These are phyloP conservation scores for Volucella inanis DNA, from an alignment of 2,888 invertebrate species.

Conservation along the genomic window DNA sequence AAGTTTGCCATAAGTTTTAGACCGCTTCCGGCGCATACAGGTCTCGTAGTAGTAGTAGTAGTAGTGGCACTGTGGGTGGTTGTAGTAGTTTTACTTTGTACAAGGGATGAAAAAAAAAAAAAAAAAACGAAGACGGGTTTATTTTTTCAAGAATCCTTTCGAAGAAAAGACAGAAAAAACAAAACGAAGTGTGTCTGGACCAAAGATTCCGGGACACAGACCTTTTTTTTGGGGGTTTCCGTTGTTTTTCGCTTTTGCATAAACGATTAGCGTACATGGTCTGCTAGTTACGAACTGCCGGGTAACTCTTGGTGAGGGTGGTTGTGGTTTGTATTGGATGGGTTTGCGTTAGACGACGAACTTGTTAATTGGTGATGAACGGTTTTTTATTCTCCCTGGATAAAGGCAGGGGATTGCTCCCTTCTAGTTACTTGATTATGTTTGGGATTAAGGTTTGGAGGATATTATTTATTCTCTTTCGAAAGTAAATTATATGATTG, in stretches of 20 bases:
- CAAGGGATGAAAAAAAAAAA: constrained; percentile 1
- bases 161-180: constrained; percentile 13
- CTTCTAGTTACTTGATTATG: too few relatives aligned
- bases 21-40: constrained; percentile 54
- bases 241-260: constrained; percentile 59
- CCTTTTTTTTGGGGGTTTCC: constrained; percentile 17
- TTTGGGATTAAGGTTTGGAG: too few relatives aligned
- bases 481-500: too few relatives aligned
- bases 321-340: constrained; percentile 1
- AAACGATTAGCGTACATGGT: constrained; percentile 62
- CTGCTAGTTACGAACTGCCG: constrained; percentile 34
- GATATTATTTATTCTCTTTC: too few relatives aligned
- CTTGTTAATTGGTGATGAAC: constrained; percentile 37
- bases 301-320: not conserved
- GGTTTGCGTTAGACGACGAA: constrained; percentile 13
- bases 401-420: too few relatives aligned
- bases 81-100: constrained; percentile 30
- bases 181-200: constrained; percentile 68
- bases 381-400: not conserved
- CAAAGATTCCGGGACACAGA: constrained; percentile 44
- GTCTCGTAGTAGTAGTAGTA: not conserved
- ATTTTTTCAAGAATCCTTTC: constrained; percentile 9
- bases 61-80: constrained; percentile 41
- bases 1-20: constrained; percentile 72
- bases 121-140: constrained; percentile 12